Evolutionary conservation across 2,888 invertebrate species (phyloP).

Genomic region (Lysandra coridon): DNA sequence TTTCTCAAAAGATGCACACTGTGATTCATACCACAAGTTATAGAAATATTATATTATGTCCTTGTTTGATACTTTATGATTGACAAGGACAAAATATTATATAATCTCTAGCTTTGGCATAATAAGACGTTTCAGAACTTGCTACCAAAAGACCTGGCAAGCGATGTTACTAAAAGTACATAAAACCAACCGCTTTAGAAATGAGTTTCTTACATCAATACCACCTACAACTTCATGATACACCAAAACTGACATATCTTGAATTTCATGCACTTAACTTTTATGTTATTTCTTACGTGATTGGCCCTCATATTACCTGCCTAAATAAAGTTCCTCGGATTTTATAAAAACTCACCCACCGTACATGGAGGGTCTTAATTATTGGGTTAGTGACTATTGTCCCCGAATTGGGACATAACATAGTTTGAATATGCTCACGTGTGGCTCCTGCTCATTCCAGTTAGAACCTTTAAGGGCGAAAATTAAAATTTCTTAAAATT

Average conservation of each 20-base stretch:
- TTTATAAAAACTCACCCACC: conserved; percentile 22
- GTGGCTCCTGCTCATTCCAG: background rate
- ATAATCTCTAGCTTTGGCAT: too few species aligned
- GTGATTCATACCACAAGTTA: too few species aligned
- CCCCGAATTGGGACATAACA: conserved; percentile 17
- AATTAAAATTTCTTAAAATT: background rate
- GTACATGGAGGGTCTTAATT: conserved; percentile 25
- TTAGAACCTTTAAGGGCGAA: conserved; percentile 7
- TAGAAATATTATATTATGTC: too few species aligned
- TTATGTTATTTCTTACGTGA: conserved; percentile 29
- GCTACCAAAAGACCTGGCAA: background rate
- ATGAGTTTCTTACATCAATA: background rate
- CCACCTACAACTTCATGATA: conserved; percentile 24
- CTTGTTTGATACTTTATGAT: too few species aligned
- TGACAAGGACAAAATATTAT: too few species aligned
- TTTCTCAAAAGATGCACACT: background rate
- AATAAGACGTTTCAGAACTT: background rate
- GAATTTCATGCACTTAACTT: conserved; percentile 27
- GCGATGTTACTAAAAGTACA: background rate
- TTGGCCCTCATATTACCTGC: conserved; percentile 9
- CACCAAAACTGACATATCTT: conserved; percentile 25
- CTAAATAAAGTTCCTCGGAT: conserved; percentile 27
- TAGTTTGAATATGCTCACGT: conserved; percentile 28
- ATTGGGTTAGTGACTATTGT: conserved; percentile 31
- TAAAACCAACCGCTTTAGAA: background rate